phyloP scores from a whole-genome alignment of 2,113 vertebrate genomes.

The Apistogramma diplotaenia region DNA sequence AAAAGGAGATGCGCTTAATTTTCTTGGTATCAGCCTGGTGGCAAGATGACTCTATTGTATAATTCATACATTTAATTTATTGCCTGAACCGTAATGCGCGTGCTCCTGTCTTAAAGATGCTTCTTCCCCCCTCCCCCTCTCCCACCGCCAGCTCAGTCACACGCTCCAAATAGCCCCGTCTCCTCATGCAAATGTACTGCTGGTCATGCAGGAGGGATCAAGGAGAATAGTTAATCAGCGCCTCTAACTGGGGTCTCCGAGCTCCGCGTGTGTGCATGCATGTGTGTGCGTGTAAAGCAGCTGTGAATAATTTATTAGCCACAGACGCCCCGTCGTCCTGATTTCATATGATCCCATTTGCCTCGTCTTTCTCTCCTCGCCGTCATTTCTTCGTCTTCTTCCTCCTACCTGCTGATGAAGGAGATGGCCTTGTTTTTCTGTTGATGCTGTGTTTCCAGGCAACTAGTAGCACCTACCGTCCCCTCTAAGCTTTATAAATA shows the following conservation, averaged over 20 bases:
- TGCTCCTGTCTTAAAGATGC: neutral
- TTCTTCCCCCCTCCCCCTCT: neutral
- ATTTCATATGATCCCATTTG: slow-evolving; percentile 31
- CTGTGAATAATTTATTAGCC: slow-evolving; percentile 52
- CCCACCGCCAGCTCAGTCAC: neutral
- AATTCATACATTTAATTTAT: neutral
- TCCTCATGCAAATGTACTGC: slow-evolving; percentile 48
- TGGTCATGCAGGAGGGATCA: slow-evolving; percentile 58
- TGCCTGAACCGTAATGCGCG: neutral
- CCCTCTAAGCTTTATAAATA: slow-evolving; percentile 13
- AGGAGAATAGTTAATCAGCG: slow-evolving; percentile 64
- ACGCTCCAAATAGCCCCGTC: neutral
- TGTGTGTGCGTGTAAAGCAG: neutral
- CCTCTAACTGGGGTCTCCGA: slow-evolving; percentile 37
- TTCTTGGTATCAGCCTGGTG: neutral
- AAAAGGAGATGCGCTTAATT: neutral
- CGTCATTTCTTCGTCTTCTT: neutral
- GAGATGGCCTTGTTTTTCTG: slow-evolving; percentile 26
- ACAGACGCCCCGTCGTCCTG: slow-evolving; percentile 37
- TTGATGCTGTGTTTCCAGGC: slow-evolving; percentile 53
- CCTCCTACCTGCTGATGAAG: slow-evolving; percentile 24
- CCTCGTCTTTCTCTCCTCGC: neutral
- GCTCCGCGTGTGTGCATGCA: neutral
- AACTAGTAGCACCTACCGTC: slow-evolving; percentile 29
- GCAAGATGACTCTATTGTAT: neutral